These are phyloP conservation scores for Plodia interpunctella DNA, from an alignment of 1,140 invertebrate species.

Conservation along the genomic window DNA sequence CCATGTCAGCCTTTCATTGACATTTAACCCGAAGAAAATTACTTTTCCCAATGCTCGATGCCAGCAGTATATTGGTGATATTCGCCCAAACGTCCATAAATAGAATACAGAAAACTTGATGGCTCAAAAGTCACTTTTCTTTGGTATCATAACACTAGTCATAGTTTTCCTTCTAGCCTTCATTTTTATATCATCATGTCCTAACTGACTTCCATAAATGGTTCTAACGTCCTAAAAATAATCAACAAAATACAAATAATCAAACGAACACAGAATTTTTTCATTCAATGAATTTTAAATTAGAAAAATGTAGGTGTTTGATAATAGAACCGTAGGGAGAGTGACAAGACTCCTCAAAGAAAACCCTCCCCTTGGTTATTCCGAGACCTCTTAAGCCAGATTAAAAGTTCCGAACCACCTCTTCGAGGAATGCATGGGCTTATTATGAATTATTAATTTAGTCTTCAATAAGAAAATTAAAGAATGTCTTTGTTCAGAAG, in stretches of 20 bases:
- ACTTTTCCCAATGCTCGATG: too few species aligned
- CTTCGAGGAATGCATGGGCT: constrained; percentile 48
- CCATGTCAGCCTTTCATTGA: background rate
- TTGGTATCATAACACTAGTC: too few species aligned
- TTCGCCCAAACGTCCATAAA: too few species aligned
- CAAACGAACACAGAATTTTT: background rate
- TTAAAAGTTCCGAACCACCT: constrained; percentile 53
- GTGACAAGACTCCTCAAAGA: constrained; percentile 33
- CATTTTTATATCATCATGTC: too few species aligned
- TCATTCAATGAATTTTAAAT: background rate
- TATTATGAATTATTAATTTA: constrained; percentile 45
- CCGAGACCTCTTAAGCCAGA: constrained; percentile 42
- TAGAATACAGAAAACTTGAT: too few species aligned
- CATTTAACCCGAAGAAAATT: too few species aligned
- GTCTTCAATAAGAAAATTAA: constrained; percentile 21
- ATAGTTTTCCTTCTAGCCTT: too few species aligned
- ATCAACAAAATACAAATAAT: background rate
- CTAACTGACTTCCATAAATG: too few species aligned
- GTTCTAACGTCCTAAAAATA: background rate
- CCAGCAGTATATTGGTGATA: too few species aligned
- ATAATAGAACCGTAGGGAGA: constrained; percentile 12
- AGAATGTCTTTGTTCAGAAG: constrained; percentile 28
- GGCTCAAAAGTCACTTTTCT: too few species aligned
- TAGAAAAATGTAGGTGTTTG: background rate
- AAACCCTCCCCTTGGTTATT: constrained; percentile 40